A percentile compares a stretch with the other conserved stretches of the same genome.
phyloP scores from a whole-genome alignment of 2,113 vertebrate species.

The Rhea americana region DNA sequence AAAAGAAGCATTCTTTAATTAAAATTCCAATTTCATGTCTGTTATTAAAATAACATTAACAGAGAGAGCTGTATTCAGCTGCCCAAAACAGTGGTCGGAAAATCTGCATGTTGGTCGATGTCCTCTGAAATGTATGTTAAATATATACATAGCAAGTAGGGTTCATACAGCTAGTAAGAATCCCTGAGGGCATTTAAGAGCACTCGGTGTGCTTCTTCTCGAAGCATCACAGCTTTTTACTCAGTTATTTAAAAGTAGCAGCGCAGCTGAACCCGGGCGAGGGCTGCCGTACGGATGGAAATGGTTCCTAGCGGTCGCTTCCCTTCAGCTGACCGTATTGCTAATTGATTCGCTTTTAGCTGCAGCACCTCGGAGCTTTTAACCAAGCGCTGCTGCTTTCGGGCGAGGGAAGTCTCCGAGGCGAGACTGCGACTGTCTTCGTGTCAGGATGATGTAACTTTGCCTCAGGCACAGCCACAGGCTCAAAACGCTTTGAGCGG shows the following conservation, averaged over 20 bases:
- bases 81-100: slow-evolving; percentile 23
- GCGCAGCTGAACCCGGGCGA: background rate
- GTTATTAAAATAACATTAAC: slow-evolving; percentile 45
- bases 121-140: slow-evolving; percentile 1
- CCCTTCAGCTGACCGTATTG: slow-evolving; percentile 28
- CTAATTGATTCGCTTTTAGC: slow-evolving; percentile 71
- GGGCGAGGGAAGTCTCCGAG: slow-evolving; percentile 51
- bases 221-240: slow-evolving; percentile 10
- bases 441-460: slow-evolving; percentile 69
- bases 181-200: background rate
- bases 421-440: slow-evolving; percentile 63
- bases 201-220: background rate
- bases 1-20: slow-evolving; percentile 34
- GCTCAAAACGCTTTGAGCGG: slow-evolving; percentile 65
- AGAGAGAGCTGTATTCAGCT: background rate
- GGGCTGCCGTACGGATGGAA: background rate
- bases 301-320: slow-evolving; percentile 1
- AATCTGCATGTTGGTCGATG: slow-evolving; percentile 14
- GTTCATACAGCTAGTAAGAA: background rate
- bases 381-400: slow-evolving; percentile 38
- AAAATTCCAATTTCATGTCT: slow-evolving; percentile 42
- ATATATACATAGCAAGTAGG: background rate
- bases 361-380: slow-evolving; percentile 50
- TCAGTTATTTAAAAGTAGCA: slow-evolving; percentile 9
- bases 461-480: slow-evolving; percentile 68